Base-by-base conservation (phyloP, 2,113 vertebrate species). In the Ailuropoda melanoleuca region DNA sequence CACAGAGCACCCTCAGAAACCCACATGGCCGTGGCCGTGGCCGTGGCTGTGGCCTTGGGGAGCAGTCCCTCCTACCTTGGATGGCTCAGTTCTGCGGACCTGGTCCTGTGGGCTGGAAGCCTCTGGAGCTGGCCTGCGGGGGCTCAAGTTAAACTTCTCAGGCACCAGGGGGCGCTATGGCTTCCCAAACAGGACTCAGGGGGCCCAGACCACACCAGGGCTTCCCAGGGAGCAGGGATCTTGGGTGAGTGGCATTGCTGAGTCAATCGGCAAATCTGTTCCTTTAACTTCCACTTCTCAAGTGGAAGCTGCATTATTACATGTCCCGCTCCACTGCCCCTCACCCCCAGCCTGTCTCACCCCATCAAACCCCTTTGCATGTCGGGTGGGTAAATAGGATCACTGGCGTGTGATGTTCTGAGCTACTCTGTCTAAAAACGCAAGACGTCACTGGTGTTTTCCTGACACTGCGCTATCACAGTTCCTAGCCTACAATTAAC, bases 31-130 rank as follows among this genome's bases (percentile, higher is more conserved):
- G 0, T 39, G 10, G 24, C 62, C 0, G 14, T 64, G 62, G 62
- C 62, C 3, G 1, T 1, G 77, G 18, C 55, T 0, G 0, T 3
- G 8, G 17, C 64, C 0, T 0, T 4, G 10, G n/a, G 58, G 19
- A 48, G 39, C 34, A 19, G 85, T 55, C 15, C 29, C 29, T 60
- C 50, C 64, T 66, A 31, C 89, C 31, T 37, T 23, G 39, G 26
- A 2, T 8, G 39, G 75, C 39, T 70, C 64, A 31, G 43, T 29
- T 46, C 56, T 14, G 50, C 15, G 3, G 43, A 39, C 48, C 50
- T 10, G 39, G n/a, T 17, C 85, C 19, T 4, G 9, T 3, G 37
- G 4, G 2, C 43, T 78, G 7, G 43, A n/a, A 80, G 55, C 53
- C 70, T 95, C 9, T 4, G 0, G 23, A 4, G 6, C 29, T 2